Base-by-base conservation (phyloP, 2,888 invertebrate genomes). In the Drosophila anomalipes region DNA sequence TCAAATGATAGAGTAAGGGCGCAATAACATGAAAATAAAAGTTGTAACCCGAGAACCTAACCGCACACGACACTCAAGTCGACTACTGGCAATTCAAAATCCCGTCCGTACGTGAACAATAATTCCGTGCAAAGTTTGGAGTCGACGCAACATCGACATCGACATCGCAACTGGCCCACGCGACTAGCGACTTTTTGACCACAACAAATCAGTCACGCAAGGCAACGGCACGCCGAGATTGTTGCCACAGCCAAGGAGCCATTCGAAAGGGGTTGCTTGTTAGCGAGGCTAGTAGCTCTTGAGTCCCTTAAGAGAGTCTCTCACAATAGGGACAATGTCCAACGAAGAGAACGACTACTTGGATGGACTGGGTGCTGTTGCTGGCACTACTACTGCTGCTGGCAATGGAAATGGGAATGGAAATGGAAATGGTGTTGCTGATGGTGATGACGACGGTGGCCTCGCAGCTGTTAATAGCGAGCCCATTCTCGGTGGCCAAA, bases 401-500 rank as follows among this genome's bases (percentile, higher is more conserved):
- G 70, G 67, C 32, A 70, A 73, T 44, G 65, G 54, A 9, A 47
- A 28, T 47, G 47, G 16, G 9, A 47, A 22, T 47, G 47, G 14
- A 14, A 47, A 26, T 47, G 47, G 16, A 26, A 47, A 47, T 19
- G 83, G 64, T 30, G 51, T 51, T 54, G 79, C 61, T 47, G 62
- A 74, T 54, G 70, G 61, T 56, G 70, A 71, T 35, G 79, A 56
- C 44, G 83, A 58, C 56, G 79, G 66, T 56, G 75, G 70, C 80
- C 80, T 75, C 77, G 89, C 81, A 78, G 87, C 84, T 82, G 81
- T 80, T 89, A 89, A 79, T 89, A 78, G 80, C 74, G 89, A 89
- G 85, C 68, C 85, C 80, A 68, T 89, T 79, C 91, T 89, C 62
- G 85, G 75, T 82, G 92, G 91, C 86, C 89, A 91, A 83, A 85